Evolutionary conservation across 2,113 vertebrate genomes (phyloP), one percentile per base, ranked within the genome.

Genomic region (Turnix velox): DNA sequence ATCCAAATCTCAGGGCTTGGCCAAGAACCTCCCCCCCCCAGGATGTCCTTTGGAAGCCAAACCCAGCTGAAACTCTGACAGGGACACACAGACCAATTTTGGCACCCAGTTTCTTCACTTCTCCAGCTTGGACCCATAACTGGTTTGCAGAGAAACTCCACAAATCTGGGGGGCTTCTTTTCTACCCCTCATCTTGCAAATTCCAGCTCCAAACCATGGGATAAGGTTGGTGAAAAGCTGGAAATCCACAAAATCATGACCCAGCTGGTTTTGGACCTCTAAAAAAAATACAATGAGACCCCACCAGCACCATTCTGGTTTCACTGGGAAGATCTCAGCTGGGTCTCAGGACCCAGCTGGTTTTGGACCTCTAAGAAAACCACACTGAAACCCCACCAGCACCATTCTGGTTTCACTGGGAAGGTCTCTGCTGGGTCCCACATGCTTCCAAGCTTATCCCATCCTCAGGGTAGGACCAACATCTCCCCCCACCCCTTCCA

Each of bases 1-100:
- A 95, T 87, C 81, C 6, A 22, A 94, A 81, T 73, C 31, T 65
- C 75, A 96, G 91, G 14, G 52, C 91, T 79, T n/a, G 77, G 88
- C 91, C 85, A 43, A 51, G 35, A 79, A 42, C 69, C 81, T 68
- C 87, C 82, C 49, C n/a, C 87, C 82, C 49, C n/a, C 9, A 20
- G 35, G 55, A 84, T 72, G 82, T 37, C 84, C 77, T 89, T 68
- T 68, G 18, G 24, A 85, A 78, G 87, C 74, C 91, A 79, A 52
- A 80, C 12, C 9, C 14, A 58, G 69, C 22, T 42, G 71, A 55
- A 78, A 73, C 58, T 83, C 62, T 45, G 33, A 48, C 9, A 33
- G 76, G 61, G 77, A 52, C 4, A 2, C 31, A 10, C 12, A 33
- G 27, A 14, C 3, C 3, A 39, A 35, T 52, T 77, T 52, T 40